Conservation (phyloP, 2,797 vertebrate species). For the Fistularia tabacaria region DNA sequence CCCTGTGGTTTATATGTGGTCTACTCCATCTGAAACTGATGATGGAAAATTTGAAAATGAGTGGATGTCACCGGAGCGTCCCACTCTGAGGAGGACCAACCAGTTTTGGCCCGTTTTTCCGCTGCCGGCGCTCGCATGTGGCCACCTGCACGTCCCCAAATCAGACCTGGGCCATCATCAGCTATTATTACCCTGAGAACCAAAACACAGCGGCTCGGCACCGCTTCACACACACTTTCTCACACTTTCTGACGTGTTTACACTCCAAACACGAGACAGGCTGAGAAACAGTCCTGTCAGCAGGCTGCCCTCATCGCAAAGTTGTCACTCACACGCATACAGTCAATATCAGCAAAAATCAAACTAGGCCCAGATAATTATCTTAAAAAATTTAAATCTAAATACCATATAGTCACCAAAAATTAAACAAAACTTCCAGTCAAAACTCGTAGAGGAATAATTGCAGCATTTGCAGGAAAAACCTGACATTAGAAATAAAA, state of each 20-base stretch:
- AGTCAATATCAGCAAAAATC: slow-evolving; percentile 5
- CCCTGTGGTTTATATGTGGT: too few species aligned
- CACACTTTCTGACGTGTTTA: slow-evolving; percentile 75
- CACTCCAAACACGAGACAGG: slow-evolving; percentile 69
- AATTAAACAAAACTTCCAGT: too few species aligned
- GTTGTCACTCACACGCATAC: slow-evolving; percentile 11
- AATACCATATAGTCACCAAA: too few species aligned
- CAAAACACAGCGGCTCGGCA: slow-evolving; percentile 55
- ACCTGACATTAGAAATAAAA: too few species aligned
- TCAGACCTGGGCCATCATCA: slow-evolving; percentile 48
- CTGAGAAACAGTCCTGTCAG: slow-evolving; percentile 69
- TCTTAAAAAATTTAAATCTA: too few species aligned
- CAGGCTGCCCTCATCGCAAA: slow-evolving; percentile 53
- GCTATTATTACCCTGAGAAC: slow-evolving; percentile 68
- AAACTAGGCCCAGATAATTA: not conserved
- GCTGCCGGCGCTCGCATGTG: not conserved
- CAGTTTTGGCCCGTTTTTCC: slow-evolving; percentile 11
- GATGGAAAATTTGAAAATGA: not conserved
- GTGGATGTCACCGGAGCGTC: not conserved
- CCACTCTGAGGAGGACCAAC: slow-evolving; percentile 1
- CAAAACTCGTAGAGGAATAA: too few species aligned
- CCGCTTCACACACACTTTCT: slow-evolving; percentile 46
- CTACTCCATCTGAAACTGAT: not conserved
- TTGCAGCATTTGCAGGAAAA: too few species aligned
- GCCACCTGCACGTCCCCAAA: slow-evolving; percentile 43